Evolutionary conservation across 1,140 invertebrate genomes (phyloP).

Genomic region (Condylostylus longicornis): DNA sequence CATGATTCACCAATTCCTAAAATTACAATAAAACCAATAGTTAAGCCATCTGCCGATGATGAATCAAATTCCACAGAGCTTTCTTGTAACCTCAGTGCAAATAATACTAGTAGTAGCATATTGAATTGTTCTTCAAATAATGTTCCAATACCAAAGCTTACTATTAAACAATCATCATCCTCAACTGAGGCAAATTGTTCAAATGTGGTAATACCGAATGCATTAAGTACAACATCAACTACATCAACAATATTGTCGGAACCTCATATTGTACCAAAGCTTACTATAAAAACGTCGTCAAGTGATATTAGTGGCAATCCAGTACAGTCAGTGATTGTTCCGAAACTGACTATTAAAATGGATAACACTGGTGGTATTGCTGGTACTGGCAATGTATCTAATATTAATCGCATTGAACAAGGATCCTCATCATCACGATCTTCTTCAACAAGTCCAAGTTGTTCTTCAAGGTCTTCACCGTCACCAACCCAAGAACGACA

Average conservation of each 20-base stretch:
- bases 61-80: neutral
- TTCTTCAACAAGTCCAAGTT: neutral
- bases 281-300: constrained; percentile 22
- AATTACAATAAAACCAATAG: constrained; percentile 6
- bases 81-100: too few species aligned
- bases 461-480: neutral
- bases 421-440: neutral
- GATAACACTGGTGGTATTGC: neutral
- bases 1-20: constrained; percentile 7
- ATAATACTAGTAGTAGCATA: too few species aligned
- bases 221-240: neutral
- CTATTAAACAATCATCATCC: neutral
- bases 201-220: constrained; percentile 5
- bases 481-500: constrained; percentile 1
- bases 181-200: neutral
- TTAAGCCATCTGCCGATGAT: constrained; percentile 3
- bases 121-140: too few species aligned
- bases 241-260: too few species aligned
- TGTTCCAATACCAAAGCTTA: neutral
- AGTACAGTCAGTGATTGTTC: constrained; percentile 18
- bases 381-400: neutral
- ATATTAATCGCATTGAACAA: neutral
- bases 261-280: constrained; percentile 27
- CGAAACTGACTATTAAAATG: constrained; percentile 17
- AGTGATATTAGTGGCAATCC: constrained; percentile 17